These are phyloP conservation scores for Adela reaumurella DNA, from an alignment of 2,888 invertebrate species.

Conservation along the genomic window DNA sequence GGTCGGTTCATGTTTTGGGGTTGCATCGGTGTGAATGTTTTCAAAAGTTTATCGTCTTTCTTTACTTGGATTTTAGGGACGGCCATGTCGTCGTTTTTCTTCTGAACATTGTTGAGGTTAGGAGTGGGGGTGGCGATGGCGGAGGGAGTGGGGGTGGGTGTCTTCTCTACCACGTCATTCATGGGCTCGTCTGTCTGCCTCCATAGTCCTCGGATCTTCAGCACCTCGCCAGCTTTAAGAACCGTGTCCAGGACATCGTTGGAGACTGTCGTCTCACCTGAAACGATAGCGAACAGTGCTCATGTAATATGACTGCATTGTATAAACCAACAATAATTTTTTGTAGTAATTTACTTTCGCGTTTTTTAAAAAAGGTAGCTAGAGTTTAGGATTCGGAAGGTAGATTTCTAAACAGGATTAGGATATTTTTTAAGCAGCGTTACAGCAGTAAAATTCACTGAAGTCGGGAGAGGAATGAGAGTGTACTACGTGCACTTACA, in stretches of 20 bases:
- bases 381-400: too few relatives aligned
- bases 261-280: conserved; percentile 77
- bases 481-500: too few relatives aligned
- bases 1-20: conserved; percentile 26
- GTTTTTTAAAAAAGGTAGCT: too few relatives aligned
- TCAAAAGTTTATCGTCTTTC: conserved; percentile 48
- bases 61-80: conserved; percentile 36
- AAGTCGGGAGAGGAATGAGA: too few relatives aligned
- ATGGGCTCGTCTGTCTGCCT: conserved; percentile 59
- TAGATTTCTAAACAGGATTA: too few relatives aligned
- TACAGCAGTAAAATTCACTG: too few relatives aligned
- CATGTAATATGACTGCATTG: too few relatives aligned
- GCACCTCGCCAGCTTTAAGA: conserved; percentile 74
- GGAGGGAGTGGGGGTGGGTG: conserved; percentile 13
- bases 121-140: conserved; percentile 17
- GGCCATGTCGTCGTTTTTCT: conserved; percentile 28
- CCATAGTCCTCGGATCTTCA: conserved; percentile 79
- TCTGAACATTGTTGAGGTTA: conserved; percentile 22
- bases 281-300: too few relatives aligned
- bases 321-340: too few relatives aligned
- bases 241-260: conserved; percentile 81
- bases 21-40: conserved; percentile 34
- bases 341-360: too few relatives aligned
- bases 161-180: conserved; percentile 26
- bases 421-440: too few relatives aligned